These are phyloP conservation scores for Noctua janthe DNA, from an alignment of 2,888 invertebrate genomes.

Conservation along the genomic window DNA sequence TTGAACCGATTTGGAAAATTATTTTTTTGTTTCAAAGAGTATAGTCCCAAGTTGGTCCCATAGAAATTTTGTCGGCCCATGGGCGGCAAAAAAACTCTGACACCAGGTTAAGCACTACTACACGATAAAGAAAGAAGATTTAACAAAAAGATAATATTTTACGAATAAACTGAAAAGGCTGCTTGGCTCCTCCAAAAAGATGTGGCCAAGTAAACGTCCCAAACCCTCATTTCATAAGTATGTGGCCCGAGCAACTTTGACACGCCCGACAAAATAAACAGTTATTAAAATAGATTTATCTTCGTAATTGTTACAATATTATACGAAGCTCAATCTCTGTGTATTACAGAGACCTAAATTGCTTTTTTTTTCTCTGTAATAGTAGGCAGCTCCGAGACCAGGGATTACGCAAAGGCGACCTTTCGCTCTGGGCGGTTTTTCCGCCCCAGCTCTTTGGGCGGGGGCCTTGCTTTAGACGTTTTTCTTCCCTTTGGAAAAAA, in stretches of 20 bases:
- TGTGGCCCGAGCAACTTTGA: neutral
- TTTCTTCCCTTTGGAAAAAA: slow-evolving; percentile 70
- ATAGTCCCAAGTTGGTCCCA: no score
- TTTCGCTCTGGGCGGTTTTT: slow-evolving; percentile 78
- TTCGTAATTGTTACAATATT: slow-evolving; percentile 67
- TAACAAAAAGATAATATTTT: neutral
- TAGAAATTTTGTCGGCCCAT: no score
- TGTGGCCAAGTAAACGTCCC: neutral
- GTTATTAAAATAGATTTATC: slow-evolving; percentile 51
- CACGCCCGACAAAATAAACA: slow-evolving; percentile 20
- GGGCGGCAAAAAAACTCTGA: no score
- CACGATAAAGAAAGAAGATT: no score
- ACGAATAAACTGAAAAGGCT: neutral
- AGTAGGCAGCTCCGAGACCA: slow-evolving; percentile 66
- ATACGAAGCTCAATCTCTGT: slow-evolving; percentile 65
- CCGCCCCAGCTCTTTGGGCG: slow-evolving; percentile 73
- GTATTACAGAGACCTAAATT: slow-evolving; percentile 75
- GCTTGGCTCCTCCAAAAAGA: neutral
- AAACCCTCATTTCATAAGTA: neutral
- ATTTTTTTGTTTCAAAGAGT: no score
- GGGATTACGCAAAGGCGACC: slow-evolving; percentile 80
- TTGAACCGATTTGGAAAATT: no score
- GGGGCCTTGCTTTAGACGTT: slow-evolving; percentile 68
- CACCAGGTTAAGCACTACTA: no score
- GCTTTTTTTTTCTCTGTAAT: slow-evolving; percentile 77